These are phyloP conservation scores for Basileuterus tristriatus DNA, from an alignment of 2,797 vertebrate genomes.

Conservation along the genomic window DNA sequence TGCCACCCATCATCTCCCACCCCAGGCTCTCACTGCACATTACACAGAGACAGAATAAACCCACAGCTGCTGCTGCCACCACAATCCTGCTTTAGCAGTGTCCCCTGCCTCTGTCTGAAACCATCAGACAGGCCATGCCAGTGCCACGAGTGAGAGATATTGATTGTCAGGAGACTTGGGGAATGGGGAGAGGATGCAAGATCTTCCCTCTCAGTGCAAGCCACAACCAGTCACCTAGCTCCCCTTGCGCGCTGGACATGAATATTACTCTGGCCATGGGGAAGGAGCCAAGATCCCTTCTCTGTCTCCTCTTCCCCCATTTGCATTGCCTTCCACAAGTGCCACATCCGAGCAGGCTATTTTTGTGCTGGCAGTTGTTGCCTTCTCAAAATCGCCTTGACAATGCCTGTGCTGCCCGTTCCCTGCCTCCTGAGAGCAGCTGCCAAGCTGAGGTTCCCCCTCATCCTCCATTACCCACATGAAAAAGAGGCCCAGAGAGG, in stretches of 20 bases:
- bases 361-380: background rate
- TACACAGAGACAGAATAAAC: background rate
- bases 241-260: background rate
- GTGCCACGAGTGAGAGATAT: background rate
- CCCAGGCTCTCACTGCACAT: background rate
- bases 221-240: background rate
- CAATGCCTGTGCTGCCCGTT: background rate
- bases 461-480: background rate
- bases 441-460: background rate
- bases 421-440: conserved; percentile 11
- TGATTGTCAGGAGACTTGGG: background rate
- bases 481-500: background rate
- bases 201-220: background rate
- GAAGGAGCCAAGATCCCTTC: background rate
- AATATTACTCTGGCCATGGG: background rate
- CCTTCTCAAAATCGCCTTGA: conserved; percentile 1
- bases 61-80: background rate
- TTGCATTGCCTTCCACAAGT: background rate
- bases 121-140: background rate
- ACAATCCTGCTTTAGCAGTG: background rate
- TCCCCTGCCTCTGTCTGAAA: background rate
- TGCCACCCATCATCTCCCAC: background rate
- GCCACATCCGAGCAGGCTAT: background rate
- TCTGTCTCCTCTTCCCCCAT: background rate
- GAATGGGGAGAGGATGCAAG: background rate